Base-by-base conservation (phyloP, 1,140 invertebrate species). In the Ceratosolen fusciceps region DNA sequence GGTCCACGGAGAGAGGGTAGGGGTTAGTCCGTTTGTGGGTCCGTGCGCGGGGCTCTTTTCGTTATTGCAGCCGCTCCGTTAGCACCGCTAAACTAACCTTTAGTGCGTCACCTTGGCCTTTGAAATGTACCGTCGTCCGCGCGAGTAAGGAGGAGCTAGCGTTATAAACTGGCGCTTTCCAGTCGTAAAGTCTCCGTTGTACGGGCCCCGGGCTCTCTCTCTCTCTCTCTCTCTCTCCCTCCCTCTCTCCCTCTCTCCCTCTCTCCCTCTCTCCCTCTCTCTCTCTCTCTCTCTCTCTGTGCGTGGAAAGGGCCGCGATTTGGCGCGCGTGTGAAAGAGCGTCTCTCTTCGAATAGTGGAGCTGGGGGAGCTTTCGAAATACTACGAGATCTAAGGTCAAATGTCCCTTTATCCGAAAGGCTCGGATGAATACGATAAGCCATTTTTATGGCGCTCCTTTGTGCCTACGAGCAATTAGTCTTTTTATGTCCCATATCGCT, bases 81-180 rank as follows among this genome's bases (percentile, higher is more conserved):
- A 88, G 86, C 87, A 88, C 86, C 85, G 87, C 87, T 88, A 86
- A 89, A 86, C 86, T 88, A 88, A 87, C 83, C 84, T 88, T 89
- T 88, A 68, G 56, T n/a, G 86, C 87, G 86, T 88, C 84, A 82
- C 82, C 80, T 84, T 84, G 81, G 86, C 86, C 88, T 90, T 89
- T 90, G 87, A 87, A 83, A 82, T 75, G 56, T 79, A 83, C 87
- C 87, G 88, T 85, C 86, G 74, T 81, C 86, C 87, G 87, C 82
- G 83, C 84, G 87, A 89, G n/a, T n/a, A n/a, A n/a, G n/a, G n/a
- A n/a, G n/a, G n/a, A n/a, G n/a, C n/a, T n/a, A n/a, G 86, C 82
- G 84, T 84, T 83, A 87, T 88, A 86, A 87, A 88, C 86, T 81
- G 81, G 77, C 73, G 74, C 68, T 81, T 68, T 80, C 54, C 19